Conservation (phyloP, 2,797 vertebrate species). For the Falco concolor region DNA sequence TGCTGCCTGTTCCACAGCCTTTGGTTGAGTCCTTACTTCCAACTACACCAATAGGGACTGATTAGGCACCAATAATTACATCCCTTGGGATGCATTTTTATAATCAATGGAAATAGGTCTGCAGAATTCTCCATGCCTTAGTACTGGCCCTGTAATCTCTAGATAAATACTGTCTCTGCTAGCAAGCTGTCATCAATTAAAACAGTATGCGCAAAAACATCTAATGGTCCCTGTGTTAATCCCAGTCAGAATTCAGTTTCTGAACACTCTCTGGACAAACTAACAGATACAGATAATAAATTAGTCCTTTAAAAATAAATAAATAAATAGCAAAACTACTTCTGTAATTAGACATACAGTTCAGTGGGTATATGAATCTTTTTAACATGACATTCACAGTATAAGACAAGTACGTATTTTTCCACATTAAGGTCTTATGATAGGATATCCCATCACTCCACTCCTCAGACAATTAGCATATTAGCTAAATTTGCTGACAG, state of each 20-base stretch:
- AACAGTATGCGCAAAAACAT: neutral
- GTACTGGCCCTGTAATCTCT: neutral
- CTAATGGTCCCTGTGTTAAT: neutral
- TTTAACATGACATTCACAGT: slow-evolving; percentile 14
- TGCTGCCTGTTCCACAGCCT: neutral
- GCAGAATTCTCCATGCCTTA: neutral
- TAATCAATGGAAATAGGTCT: neutral
- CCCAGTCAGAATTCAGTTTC: neutral
- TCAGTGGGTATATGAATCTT: slow-evolving; percentile 14
- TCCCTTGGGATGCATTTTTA: neutral
- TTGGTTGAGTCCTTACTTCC: neutral
- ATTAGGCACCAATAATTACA: neutral
- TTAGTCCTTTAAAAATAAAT: neutral
- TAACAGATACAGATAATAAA: neutral
- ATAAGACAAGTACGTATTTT: neutral
- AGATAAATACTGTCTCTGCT: neutral
- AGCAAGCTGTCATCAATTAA: slow-evolving; percentile 5
- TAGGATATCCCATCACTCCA: slow-evolving; percentile 27
- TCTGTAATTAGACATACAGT: slow-evolving; percentile 1
- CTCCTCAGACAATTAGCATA: slow-evolving; percentile 56
- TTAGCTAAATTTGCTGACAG: slow-evolving; percentile 64
- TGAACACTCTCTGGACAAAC: neutral
- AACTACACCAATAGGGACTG: neutral
- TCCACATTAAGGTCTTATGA: slow-evolving; percentile 50
- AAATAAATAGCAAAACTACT: neutral